These are phyloP conservation scores for Coregonus clupeaformis DNA, from an alignment of 2,113 vertebrate genomes.

Conservation along the genomic window DNA sequence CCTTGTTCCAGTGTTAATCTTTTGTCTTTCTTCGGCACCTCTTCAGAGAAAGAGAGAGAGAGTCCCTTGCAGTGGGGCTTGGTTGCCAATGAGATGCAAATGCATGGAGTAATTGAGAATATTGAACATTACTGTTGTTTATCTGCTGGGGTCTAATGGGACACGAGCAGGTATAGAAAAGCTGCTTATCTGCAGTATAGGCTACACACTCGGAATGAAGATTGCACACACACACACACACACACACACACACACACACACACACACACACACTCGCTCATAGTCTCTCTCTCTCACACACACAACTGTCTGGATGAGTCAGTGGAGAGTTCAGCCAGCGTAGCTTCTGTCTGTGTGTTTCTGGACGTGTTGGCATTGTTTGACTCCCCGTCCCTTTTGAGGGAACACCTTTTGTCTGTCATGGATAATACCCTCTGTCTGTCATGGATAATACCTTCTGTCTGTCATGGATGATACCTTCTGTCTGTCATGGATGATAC, in stretches of 20 bases:
- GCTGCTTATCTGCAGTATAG: slow-evolving; percentile 29
- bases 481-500: too few species aligned
- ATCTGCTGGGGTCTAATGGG: slow-evolving; percentile 46
- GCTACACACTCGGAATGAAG: slow-evolving; percentile 13
- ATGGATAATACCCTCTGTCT: neutral
- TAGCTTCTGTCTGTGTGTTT: neutral
- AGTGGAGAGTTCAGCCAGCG: neutral
- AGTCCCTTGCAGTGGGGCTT: neutral
- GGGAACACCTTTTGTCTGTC: neutral
- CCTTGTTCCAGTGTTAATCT: slow-evolving; percentile 7
- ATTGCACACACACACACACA: slow-evolving; percentile 6
- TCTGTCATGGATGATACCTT: too few species aligned
- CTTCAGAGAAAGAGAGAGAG: neutral
- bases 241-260: slow-evolving; percentile 8
- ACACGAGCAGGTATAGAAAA: slow-evolving; percentile 27
- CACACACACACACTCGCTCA: neutral
- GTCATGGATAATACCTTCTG: neutral
- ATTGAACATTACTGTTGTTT: slow-evolving; percentile 50
- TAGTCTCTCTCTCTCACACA: neutral
- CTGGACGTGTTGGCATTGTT: neutral
- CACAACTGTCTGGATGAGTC: neutral
- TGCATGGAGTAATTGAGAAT: slow-evolving; percentile 19
- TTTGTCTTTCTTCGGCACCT: neutral
- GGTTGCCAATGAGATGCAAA: slow-evolving; percentile 39
- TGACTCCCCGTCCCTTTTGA: neutral